Base-by-base conservation (phyloP, 2,113 vertebrate species). In the Calidris pugnax region DNA sequence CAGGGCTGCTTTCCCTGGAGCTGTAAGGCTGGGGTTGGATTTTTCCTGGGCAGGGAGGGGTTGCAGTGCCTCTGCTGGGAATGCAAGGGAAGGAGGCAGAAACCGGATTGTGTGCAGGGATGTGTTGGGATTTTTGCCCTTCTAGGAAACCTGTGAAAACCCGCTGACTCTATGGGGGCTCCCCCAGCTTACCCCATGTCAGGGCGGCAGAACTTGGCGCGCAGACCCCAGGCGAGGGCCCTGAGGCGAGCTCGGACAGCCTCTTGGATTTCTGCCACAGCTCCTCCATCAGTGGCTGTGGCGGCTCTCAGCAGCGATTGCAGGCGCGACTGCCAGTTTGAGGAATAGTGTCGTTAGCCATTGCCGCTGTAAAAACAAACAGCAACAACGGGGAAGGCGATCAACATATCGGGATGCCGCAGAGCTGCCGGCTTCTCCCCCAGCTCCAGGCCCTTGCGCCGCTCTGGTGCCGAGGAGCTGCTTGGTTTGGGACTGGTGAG, bases 351-450 rank as follows among this genome's bases (percentile, higher is more conserved):
- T 88, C 17, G 20, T 96, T 96, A 90, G 92, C 95, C 83, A 59
- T 50, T 66, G 68, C 93, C 5, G 13, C 94, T 93, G 90, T 75
- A 90, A 93, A 95, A 95, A 92, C 95, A 97, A 95, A 97, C 93
- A 95, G 80, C 80, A 84, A 88, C 86, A 84, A 89, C 15, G 0
- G 60, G 64, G 56, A 91, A 73, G 51, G 84, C 4, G 66, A 85
- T 71, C 81, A 90, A 94, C 51, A 17, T 64, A 71, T 43, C 86
- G 11, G 60, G 76, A 32, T 72, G 84, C 60, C 4, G 12, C 60
- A 71, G 64, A 77, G 76, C 94, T 63, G 76, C 86, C 30, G 24
- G 69, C 60, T 87, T 84, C 84, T 78, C 72, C 73, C 51, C 33
- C 33, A 1, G 59, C 76, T 69, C 75, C 0, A 0, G 88, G 79